Evolutionary conservation across 2,113 vertebrate genomes (phyloP), one percentile per base, ranked within the genome.

Genomic region (Osmerus eperlanus): DNA sequence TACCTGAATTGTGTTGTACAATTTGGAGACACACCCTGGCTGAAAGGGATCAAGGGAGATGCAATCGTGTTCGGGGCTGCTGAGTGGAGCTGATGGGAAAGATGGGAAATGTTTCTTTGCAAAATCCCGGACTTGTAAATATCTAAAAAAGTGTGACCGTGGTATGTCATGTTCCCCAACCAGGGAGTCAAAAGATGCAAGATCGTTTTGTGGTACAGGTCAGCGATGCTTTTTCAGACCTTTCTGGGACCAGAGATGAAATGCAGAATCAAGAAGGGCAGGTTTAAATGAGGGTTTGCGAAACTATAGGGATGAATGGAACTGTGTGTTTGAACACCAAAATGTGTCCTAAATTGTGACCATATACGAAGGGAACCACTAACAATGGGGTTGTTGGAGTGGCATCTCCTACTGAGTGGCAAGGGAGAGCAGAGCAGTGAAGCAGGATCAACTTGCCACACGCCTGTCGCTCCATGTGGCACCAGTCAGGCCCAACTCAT

Each of bases 101-200:
- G 65, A 25, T 16, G 32, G 23, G 36, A 51, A 65, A 4, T 16
- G 47, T 23, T n/a, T 53, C 14, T 1, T 51, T 25, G 21, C 23
- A 1, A 53, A 68, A 23, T 65, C 13, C 5, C 29, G 14, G 23
- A 70, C 59, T 16, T 71, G 67, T n/a, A 70, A 25, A 23, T 70
- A 70, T 25, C 28, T 23, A 9, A 70, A 65, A 15, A 70, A 70
- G 21, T 59, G 59, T 47, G n/a, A 62, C 12, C 21, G 11, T 25
- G 60, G 47, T 18, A 63, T 41, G 12, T 25, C 16, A 19, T 55
- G 60, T 16, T 64, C 55, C 18, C 4, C 3, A n/a, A n/a, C 32
- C 15, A 70, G 15, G 15, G 56, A 61, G 16, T 75, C 60, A 75
- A 75, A 75, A 11, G 73, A 47, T 18, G 47, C 13, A 64, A 52